Evolutionary conservation across 2,113 vertebrate species (phyloP).

Genomic region (Loxodonta africana): DNA sequence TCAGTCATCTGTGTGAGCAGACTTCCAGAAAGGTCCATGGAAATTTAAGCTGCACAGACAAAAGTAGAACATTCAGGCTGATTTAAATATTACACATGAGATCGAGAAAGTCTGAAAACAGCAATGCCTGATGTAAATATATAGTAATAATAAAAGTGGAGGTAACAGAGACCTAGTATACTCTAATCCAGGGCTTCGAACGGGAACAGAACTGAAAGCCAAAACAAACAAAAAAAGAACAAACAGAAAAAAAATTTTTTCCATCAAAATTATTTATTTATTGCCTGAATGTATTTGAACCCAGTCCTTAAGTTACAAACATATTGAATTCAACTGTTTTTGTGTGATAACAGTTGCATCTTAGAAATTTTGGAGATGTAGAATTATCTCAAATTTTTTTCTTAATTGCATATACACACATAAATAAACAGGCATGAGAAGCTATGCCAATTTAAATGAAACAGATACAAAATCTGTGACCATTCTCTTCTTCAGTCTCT

Average conservation of each 20-base stretch:
- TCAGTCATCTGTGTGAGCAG: not conserved
- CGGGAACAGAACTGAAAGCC: too few species aligned
- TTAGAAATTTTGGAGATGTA: too few species aligned
- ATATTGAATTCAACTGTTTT: too few species aligned
- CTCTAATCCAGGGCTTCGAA: too few species aligned
- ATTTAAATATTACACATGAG: not conserved
- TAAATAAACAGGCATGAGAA: constrained; percentile 21
- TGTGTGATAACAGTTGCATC: too few species aligned
- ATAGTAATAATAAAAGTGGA: not conserved
- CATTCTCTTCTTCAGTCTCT: not conserved
- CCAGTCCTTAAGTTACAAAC: too few species aligned
- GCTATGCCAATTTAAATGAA: not conserved
- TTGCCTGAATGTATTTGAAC: too few species aligned
- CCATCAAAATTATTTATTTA: too few species aligned
- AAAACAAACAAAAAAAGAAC: too few species aligned
- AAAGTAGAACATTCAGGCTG: constrained; percentile 1
- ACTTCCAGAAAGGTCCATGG: not conserved
- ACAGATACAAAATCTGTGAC: not conserved
- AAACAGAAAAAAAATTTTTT: too few species aligned
- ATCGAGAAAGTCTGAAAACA: constrained; percentile 21
- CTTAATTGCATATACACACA: too few species aligned
- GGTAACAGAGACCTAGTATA: not conserved
- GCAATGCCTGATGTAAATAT: not conserved
- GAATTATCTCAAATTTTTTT: too few species aligned
- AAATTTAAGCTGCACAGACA: not conserved